Base-by-base conservation (phyloP, 2,888 invertebrate genomes). In the Acronicta alni region DNA sequence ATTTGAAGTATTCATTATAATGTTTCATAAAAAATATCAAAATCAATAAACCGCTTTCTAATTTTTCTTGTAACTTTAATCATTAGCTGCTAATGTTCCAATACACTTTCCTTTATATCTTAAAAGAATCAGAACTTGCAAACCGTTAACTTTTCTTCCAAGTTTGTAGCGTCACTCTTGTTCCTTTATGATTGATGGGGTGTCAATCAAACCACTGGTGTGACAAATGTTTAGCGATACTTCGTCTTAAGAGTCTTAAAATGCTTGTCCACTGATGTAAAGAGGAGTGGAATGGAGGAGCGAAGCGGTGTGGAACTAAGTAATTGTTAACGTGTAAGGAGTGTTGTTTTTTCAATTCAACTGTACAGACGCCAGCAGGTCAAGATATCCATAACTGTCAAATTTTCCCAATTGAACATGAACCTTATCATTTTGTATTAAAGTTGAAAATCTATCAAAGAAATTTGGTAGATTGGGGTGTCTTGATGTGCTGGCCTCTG, bases 161-260 rank as follows among this genome's bases (percentile, higher is more conserved):
- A 79, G 59, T 81, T 82, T 67, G 80, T 75, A 41, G 46, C 48
- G 52, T 54, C 42, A 56, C 57, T 53, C 72, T 74, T 72, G 66
- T 73, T 55, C 30, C 35, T 57, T 57, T 43, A 49, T 77, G 80
- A 83, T 83, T 74, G 80, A 82, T 81, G 77, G 53, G 52, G 70
- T 73, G 81, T 80, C 84, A 79, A 82, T 81, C 79, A 80, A 61
- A 32, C 59, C 68, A 61, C 62, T 82, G 78, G 71, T 72, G 75
- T 67, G 72, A 75, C 79, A 79, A 79, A 82, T 64, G 79, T 79
- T 76, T 65, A 58, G 61, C 67, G 62, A 77, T 77, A 74, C 72
- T 67, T 47, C 41, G 59, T 45, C 47, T 65, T 35, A 35, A 6
- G 35, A n/a, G 59, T 45, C 47, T 65, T 35, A 35, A 6, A n/a